Evolutionary conservation across 2,888 invertebrate species (phyloP).

Genomic region (Agapetus fuscipes): DNA sequence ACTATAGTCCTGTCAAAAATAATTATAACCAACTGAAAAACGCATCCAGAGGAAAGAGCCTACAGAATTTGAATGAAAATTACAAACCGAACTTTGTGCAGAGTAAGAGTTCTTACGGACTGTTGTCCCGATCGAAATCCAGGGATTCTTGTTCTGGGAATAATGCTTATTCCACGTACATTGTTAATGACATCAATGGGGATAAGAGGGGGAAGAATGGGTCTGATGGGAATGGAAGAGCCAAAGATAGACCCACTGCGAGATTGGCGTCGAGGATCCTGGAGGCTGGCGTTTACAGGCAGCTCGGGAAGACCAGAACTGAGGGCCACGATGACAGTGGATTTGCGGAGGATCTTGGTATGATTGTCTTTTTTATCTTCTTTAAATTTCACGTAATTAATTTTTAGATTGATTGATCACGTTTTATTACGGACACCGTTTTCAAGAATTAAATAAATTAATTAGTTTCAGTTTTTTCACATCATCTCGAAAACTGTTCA

Average conservation of each 20-base stretch:
- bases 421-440: too few species aligned
- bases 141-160: conserved; percentile 9
- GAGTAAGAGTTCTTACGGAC: conserved; percentile 8
- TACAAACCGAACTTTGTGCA: conserved; percentile 29
- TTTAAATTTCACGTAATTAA: too few species aligned
- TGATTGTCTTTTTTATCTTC: not conserved
- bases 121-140: conserved; percentile 10
- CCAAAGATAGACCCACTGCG: conserved; percentile 12
- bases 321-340: conserved; percentile 29
- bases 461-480: too few species aligned
- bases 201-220: conserved; percentile 19
- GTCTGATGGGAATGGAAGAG: not conserved
- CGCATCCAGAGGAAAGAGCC: conserved; percentile 38
- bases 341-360: conserved; percentile 16
- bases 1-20: conserved; percentile 13
- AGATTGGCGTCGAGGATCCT: conserved; percentile 28
- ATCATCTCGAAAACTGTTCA: too few species aligned
- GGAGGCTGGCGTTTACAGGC: conserved; percentile 35
- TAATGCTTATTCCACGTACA: conserved; percentile 37
- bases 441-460: too few species aligned
- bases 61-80: conserved; percentile 40
- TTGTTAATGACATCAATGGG: conserved; percentile 30
- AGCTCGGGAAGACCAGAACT: conserved; percentile 29
- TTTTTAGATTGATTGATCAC: too few species aligned
- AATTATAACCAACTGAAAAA: conserved; percentile 5